Conservation (phyloP, 2,113 vertebrate species). For the Perca schrenkii region DNA sequence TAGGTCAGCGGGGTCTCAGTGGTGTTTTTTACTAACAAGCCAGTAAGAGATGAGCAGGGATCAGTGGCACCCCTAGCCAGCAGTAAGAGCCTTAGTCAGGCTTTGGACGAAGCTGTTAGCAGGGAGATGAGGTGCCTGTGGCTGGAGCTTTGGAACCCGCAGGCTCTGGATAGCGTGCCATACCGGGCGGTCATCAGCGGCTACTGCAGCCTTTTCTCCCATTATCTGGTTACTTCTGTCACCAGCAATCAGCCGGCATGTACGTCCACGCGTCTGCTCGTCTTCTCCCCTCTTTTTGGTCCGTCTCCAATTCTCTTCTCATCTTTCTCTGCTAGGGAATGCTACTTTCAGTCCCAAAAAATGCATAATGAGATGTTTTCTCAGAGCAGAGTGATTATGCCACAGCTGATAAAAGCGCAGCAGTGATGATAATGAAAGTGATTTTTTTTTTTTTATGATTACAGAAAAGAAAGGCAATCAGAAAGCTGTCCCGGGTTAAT, state of each 20-base stretch:
- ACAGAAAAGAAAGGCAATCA: slow-evolving; percentile 43
- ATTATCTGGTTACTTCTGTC: slow-evolving; percentile 52
- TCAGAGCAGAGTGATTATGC: slow-evolving; percentile 33
- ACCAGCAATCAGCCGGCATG: slow-evolving; percentile 52
- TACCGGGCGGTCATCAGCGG: slow-evolving; percentile 57
- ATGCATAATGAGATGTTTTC: slow-evolving; percentile 16
- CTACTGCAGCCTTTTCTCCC: slow-evolving; percentile 37
- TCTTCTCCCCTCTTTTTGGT: not conserved
- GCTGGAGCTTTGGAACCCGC: slow-evolving; percentile 36
- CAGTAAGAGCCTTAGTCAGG: slow-evolving; percentile 72
- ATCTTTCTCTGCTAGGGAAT: not conserved
- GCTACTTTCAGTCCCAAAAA: slow-evolving; percentile 26
- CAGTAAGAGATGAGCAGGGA: slow-evolving; percentile 74
- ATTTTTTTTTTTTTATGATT: slow-evolving; percentile 39
- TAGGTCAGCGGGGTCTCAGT: slow-evolving; percentile 64
- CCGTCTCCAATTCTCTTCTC: not conserved
- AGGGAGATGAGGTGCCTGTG: slow-evolving; percentile 47
- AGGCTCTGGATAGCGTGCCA: slow-evolving; percentile 52
- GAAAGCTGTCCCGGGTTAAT: slow-evolving; percentile 18
- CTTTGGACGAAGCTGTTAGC: slow-evolving; percentile 63
- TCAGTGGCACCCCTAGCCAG: slow-evolving; percentile 62
- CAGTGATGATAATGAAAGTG: slow-evolving; percentile 43
- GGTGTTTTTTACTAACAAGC: slow-evolving; percentile 62
- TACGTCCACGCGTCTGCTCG: slow-evolving; percentile 9
- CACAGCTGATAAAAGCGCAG: slow-evolving; percentile 31